Evolutionary conservation across 2,113 vertebrate genomes (phyloP), one percentile per base, ranked within the genome.

Genomic region (Charadrius vociferus): DNA sequence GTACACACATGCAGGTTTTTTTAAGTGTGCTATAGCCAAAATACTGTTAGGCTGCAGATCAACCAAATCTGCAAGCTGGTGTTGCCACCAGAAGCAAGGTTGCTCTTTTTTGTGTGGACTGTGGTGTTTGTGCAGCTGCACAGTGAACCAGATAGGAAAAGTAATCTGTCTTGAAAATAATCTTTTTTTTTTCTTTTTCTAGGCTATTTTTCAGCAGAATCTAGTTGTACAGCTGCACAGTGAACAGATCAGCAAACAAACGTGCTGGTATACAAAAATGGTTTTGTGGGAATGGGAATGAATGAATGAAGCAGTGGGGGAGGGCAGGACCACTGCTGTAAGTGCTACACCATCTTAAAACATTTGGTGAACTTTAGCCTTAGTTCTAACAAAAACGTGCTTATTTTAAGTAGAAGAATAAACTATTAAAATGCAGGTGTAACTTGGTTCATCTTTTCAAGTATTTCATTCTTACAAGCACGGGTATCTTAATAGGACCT

Each of bases 111-210:
- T 49, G 20, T 91, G 53, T 58, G 59, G 18, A 19, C 61, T 59
- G n/a, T 41, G 36, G 41, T 97, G 78, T 94, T 96, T 96, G 91
- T 96, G 78, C 95, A 97, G 95, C 95, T 97, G 96, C 84, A 72
- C 43, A 20, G 53, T 41, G 43, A 93, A 52, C n/a, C 73, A 91
- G 96, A 96, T 96, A 97, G 89, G 73, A 91, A 85, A 75, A 93
- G 70, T 72, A 81, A 94, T 89, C 84, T 94, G 68, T 89, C 73
- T 72, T 89, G 65, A 87, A 95, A 96, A 84, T 74, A 55, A 88
- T 85, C 5, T 70, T 39, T 18, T 72, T 39, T 18, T 72, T 55
- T 85, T 91, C 27, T 74, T 86, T 74, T 87, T 84, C 65, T 89
- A 24, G 41, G 21, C 39, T 67, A 5, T 81, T 95, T 95, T 95